Percentiles rank a stretch among this genome's conserved stretches.
These are phyloP conservation scores for Aleadryas rufinucha DNA, from an alignment of 2,113 vertebrate species.

Conservation along the genomic window DNA sequence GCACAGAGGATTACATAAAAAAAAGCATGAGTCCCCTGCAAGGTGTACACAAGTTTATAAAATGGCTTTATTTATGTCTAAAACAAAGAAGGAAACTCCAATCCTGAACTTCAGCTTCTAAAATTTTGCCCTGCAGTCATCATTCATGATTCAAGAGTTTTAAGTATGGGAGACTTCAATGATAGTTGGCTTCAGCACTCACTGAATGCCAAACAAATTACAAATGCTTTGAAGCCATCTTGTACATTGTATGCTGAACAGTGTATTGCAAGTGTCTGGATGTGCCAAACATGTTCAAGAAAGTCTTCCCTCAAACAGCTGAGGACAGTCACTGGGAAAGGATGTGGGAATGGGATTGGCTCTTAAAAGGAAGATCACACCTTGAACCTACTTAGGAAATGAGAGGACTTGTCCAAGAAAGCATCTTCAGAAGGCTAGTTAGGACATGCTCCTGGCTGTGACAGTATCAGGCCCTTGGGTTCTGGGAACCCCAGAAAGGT, in stretches of 20 bases:
- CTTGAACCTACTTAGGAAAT: neutral
- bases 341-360: neutral
- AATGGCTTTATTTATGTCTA: neutral
- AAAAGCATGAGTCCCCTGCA: neutral
- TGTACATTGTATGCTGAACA: neutral
- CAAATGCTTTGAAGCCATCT: neutral
- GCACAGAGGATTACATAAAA: neutral
- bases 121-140: neutral
- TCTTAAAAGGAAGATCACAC: neutral
- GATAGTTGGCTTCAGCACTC: neutral
- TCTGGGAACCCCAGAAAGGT: neutral
- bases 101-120: neutral
- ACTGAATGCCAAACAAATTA: neutral
- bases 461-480: neutral
- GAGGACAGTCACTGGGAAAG: neutral
- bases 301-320: neutral
- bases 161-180: neutral
- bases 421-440: neutral
- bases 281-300: neutral
- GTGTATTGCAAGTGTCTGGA: neutral
- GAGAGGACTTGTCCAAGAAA: neutral
- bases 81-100: neutral
- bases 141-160: neutral
- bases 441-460: neutral
- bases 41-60: neutral